Evolutionary conservation across 2,888 invertebrate genomes (phyloP).

Genomic region (Stegophylla sp.): DNA sequence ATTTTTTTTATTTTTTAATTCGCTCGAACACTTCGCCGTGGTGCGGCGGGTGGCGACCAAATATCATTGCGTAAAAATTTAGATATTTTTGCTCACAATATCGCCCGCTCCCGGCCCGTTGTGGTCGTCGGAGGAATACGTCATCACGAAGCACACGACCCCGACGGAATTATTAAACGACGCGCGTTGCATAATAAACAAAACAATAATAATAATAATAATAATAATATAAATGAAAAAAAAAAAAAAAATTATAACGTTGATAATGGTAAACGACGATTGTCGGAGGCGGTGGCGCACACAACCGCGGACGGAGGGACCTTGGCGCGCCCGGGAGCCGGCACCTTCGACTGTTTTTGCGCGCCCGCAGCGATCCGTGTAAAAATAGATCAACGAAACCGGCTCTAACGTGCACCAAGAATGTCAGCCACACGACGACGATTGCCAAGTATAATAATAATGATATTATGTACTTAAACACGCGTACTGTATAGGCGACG

Average conservation of each 20-base stretch:
- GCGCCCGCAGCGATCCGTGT: constrained; percentile 5
- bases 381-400: constrained; percentile 17
- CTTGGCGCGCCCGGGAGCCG: constrained; percentile 35
- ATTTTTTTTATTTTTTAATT: too few relatives aligned
- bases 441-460: too few relatives aligned
- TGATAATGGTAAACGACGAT: constrained; percentile 3
- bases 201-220: neutral
- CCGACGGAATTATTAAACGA: constrained; percentile 29
- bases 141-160: constrained; percentile 43
- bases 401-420: neutral
- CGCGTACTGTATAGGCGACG: too few relatives aligned
- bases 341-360: constrained; percentile 11
- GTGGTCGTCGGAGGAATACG: neutral
- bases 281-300: neutral
- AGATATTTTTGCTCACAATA: constrained; percentile 23
- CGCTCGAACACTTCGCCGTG: neutral
- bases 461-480: too few relatives aligned
- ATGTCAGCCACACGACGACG: neutral
- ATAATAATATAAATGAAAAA: neutral
- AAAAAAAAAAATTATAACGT: too few relatives aligned
- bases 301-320: neutral
- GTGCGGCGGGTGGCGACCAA: neutral
- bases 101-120: neutral
- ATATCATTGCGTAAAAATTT: constrained; percentile 22
- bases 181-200: neutral